Evolutionary conservation across 2,797 vertebrate genomes (phyloP), one percentile per base, ranked within the genome.

Genomic region (Threskiornis aethiopicus): DNA sequence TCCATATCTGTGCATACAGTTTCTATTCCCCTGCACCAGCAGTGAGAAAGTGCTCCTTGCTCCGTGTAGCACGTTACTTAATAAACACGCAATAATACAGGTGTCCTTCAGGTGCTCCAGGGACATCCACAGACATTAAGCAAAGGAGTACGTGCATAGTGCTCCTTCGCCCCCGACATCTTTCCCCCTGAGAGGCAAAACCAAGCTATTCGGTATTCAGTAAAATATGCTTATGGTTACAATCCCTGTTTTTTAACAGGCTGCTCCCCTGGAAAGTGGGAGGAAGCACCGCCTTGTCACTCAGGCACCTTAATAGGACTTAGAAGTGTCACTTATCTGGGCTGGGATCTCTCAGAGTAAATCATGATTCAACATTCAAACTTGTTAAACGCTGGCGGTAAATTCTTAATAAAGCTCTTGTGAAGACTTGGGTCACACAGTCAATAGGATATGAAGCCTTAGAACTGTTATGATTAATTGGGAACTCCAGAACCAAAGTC

Each of bases 1-100:
- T 3, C 21, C 10, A 0, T 28, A 8, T 13, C 66, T 7, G 21
- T 5, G 8, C 14, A 1, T 3, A 17, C 10, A 1, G 13, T 15
- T 59, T 22, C 33, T 42, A 0, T 22, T 20, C 11, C 44, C 10
- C 37, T 12, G 41, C 35, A 4, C 35, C 9, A 6, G 52, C n/a
- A 5, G 33, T 1, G 49, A 37, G 33, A 65, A 58, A 70, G 28
- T 0, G 22, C 61, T 89, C 47, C 59, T 29, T 26, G 42, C 46
- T 51, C 42, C 1, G 0, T 1, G 0, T 1, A 39, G 16, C 52
- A 5, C 70, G 13, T 33, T 47, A 17, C 20, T 65, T 41, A 33
- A 29, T 19, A 46, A 65, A 65, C 10, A 31, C 16, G 10, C 49
- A 44, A 7, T 13, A 35, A 17, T 11, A 11, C 46, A 17, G 17